phyloP scores from a whole-genome alignment of 2,797 vertebrate genomes.

The Rhodeus uyekii region DNA sequence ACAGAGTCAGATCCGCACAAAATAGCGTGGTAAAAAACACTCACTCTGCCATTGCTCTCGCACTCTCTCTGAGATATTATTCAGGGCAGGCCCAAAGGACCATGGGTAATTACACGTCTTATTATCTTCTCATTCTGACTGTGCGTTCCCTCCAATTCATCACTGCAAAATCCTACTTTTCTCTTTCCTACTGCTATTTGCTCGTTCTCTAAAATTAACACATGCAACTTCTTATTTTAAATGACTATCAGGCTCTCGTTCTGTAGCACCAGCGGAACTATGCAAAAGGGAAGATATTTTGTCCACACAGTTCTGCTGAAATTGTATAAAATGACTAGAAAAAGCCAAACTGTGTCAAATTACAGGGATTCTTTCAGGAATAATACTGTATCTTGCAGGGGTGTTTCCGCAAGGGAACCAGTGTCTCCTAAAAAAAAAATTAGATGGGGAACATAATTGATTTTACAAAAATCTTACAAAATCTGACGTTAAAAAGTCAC shows the following conservation, averaged over 20 bases:
- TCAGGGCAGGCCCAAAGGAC: conserved; percentile 50
- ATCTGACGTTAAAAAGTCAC: too few species aligned
- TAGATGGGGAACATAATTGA: too few species aligned
- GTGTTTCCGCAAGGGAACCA: too few species aligned
- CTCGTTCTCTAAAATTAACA: conserved; percentile 14
- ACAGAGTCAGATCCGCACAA: conserved; percentile 2
- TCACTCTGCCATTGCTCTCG: not conserved
- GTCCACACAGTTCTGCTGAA: too few species aligned
- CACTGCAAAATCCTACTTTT: conserved; percentile 20
- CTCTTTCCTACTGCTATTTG: not conserved
- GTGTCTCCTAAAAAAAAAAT: too few species aligned
- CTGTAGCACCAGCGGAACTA: not conserved
- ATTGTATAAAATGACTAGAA: not conserved
- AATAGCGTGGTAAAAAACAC: conserved; percentile 20
- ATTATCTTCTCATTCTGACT: conserved; percentile 47
- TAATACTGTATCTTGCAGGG: not conserved
- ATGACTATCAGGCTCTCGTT: not conserved
- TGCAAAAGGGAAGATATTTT: not conserved
- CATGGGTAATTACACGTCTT: conserved; percentile 51
- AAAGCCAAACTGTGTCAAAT: not conserved
- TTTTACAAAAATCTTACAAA: too few species aligned
- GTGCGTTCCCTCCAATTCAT: conserved; percentile 25
- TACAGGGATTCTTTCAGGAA: not conserved
- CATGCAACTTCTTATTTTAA: conserved; percentile 5
- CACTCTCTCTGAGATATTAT: conserved; percentile 46